Percentiles rank a stretch among this genome's conserved stretches.
Evolutionary conservation across 2,888 invertebrate species (phyloP).

Genomic region (Synergus laeviventris): DNA sequence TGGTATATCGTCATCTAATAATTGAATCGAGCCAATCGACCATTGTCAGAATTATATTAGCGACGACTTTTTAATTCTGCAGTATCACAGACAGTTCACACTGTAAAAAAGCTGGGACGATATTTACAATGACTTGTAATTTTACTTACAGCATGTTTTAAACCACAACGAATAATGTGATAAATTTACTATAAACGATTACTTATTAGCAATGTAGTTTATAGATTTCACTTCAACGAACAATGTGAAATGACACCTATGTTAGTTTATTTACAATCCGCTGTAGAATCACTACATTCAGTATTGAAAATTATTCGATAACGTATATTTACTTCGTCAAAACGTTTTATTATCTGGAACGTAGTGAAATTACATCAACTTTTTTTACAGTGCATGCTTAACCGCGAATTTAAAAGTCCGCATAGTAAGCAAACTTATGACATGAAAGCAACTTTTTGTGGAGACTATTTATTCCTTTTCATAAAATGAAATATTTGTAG

Average conservation of each 20-base stretch:
- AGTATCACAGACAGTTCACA: background rate
- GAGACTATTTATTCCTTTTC: background rate
- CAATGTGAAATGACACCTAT: background rate
- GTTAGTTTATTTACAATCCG: background rate
- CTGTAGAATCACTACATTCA: background rate
- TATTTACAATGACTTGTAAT: background rate
- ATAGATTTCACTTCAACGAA: background rate
- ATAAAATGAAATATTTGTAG: background rate
- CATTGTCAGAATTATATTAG: conserved; percentile 1
- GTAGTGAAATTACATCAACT: background rate
- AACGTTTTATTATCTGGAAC: background rate
- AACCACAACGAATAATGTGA: background rate
- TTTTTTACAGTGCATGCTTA: background rate
- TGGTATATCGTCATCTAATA: background rate
- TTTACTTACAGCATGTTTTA: background rate
- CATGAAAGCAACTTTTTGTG: background rate
- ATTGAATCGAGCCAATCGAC: background rate
- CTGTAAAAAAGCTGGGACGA: background rate
- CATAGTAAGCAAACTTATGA: background rate
- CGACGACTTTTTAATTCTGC: background rate
- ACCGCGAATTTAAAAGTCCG: background rate
- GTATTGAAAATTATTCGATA: background rate
- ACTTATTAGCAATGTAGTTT: background rate
- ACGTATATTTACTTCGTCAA: background rate
- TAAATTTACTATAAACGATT: background rate